Evolutionary conservation across 2,888 invertebrate species (phyloP).

Genomic region (Amiota minor): DNA sequence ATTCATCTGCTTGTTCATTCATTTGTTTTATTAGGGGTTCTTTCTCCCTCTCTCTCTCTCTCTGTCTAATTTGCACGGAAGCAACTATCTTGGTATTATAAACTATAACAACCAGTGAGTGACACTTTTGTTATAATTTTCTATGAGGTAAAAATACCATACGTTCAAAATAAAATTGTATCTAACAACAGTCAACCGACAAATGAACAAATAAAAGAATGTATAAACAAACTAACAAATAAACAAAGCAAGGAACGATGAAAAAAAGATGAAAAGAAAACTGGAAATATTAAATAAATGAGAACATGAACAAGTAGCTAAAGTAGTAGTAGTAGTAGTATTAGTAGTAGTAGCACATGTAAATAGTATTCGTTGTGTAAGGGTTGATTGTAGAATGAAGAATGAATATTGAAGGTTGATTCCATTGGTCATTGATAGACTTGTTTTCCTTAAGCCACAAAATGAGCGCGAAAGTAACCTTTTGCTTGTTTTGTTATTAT

Average conservation of each 20-base stretch:
- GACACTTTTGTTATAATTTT: slow-evolving; percentile 32
- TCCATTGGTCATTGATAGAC: too few relatives aligned
- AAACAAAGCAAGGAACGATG: background rate
- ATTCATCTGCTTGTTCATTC: background rate
- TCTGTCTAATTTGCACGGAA: slow-evolving; percentile 53
- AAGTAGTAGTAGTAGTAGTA: too few relatives aligned
- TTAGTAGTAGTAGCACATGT: too few relatives aligned
- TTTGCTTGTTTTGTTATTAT: too few relatives aligned
- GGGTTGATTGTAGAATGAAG: too few relatives aligned
- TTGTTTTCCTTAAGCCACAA: too few relatives aligned
- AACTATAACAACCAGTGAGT: background rate
- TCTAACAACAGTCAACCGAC: background rate
- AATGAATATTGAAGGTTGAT: too few relatives aligned
- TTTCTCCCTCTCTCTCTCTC: background rate
- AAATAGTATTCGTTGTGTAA: too few relatives aligned
- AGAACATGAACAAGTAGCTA: too few relatives aligned
- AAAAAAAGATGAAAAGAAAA: background rate
- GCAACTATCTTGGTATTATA: slow-evolving; percentile 46
- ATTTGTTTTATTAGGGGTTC: background rate
- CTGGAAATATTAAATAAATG: background rate
- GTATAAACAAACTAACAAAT: background rate
- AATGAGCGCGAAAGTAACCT: too few relatives aligned
- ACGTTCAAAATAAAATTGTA: background rate
- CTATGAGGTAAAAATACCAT: slow-evolving; percentile 28
- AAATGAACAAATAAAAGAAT: background rate